Evolutionary conservation across 2,888 invertebrate genomes (phyloP), one percentile per base, ranked within the genome.

Genomic region (Morpho achilles): DNA sequence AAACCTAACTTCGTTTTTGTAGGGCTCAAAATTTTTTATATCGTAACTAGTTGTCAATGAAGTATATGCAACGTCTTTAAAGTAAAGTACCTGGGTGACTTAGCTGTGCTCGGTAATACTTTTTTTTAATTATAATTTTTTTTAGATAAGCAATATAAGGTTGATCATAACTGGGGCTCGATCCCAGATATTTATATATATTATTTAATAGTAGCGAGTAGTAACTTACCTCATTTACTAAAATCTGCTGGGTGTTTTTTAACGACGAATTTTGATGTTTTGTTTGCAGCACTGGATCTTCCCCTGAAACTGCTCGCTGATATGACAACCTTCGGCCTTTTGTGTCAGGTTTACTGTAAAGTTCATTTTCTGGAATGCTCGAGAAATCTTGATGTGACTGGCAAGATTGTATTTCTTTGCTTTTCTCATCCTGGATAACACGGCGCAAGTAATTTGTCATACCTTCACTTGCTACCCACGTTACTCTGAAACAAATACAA

Each of bases 381-480:
- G 78, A 76, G 65, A 82, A 79, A 62, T 87, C 87, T 55, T 86
- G 84, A 61, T 79, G 79, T 0, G 85, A 82, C 39, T 81, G 75
- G 43, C 75, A 75, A 2, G 68, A 69, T 23, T 80, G 75, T 32
- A 79, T 69, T 44, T 87, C 82, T 23, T 67, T 71, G 9, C 62
- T 71, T 23, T 80, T 80, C 57, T 88, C 89, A 16, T 86, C 85
- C 68, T 84, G 86, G 7, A 79, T 83, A 23, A 84, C 69, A 0
- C 87, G 78, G 7, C 82, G 76, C 40, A 88, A 77, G 70, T 87
- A 88, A 59, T 88, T 84, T 0, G 84, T 82, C 7, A 87, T 61
- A 0, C 84, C 82, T 63, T 90, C 89, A 58, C 85, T 90, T 0
- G 84, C 89, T 16, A 89, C 67, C 89, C 89, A 90, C 1, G 88